Evolutionary conservation across 2,888 invertebrate species (phyloP).

Genomic region (Drosophila neonasuta): DNA sequence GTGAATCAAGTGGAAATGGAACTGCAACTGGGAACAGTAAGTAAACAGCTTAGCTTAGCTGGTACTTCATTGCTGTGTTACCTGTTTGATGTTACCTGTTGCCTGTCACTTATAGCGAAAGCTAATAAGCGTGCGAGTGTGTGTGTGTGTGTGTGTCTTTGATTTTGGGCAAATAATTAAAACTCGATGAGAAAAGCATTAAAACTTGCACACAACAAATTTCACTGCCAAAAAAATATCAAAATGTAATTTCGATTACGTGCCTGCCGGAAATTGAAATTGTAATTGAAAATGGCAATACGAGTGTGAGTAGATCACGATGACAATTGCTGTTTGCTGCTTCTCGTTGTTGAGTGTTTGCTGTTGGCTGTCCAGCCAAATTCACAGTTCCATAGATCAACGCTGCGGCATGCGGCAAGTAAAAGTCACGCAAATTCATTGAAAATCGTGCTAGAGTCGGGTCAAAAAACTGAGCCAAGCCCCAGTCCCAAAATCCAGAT

Average conservation of each 20-base stretch:
- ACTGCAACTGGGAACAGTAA: conserved; percentile 36
- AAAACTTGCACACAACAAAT: conserved; percentile 40
- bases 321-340: conserved; percentile 33
- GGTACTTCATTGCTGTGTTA: background rate
- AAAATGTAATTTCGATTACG: conserved; percentile 66
- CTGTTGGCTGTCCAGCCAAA: conserved; percentile 20
- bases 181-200: conserved; percentile 54
- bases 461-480: conserved; percentile 46
- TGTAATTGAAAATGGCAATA: conserved; percentile 36
- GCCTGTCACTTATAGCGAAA: conserved; percentile 54
- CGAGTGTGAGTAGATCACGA: conserved; percentile 49
- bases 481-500: conserved; percentile 9
- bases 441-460: conserved; percentile 53
- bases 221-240: conserved; percentile 68
- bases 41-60: conserved; percentile 1
- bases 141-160: conserved; percentile 9
- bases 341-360: background rate
- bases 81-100: conserved; percentile 8
- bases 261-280: conserved; percentile 68
- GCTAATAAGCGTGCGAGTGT: conserved; percentile 41
- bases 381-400: conserved; percentile 44
- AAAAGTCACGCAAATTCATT: conserved; percentile 57
- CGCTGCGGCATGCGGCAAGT: conserved; percentile 54
- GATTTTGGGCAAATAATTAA: conserved; percentile 53
- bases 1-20: conserved; percentile 49